A percentile compares a stretch with the other conserved stretches of the same genome.
phyloP scores from a whole-genome alignment of 1,140 invertebrate genomes.

The Paramacrobiotus metropolitanus region DNA sequence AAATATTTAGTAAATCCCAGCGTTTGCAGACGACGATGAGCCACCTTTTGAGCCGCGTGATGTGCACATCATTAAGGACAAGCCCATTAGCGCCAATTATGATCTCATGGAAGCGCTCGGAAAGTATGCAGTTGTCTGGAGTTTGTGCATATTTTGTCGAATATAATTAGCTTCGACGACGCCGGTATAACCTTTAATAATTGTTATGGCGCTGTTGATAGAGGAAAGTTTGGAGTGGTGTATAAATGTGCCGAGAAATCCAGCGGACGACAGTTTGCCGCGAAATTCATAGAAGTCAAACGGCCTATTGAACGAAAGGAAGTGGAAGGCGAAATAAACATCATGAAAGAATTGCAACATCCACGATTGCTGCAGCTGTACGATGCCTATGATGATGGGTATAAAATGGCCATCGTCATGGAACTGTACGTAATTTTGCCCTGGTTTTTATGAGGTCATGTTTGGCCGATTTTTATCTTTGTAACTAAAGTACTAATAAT shows the following conservation, averaged over 20 bases:
- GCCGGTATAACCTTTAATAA: background rate
- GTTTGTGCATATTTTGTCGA: too few relatives aligned
- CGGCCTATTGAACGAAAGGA: conserved; percentile 55
- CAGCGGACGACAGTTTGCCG: conserved; percentile 46
- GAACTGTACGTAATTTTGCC: conserved; percentile 56
- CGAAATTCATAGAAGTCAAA: conserved; percentile 66
- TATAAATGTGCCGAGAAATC: conserved; percentile 40
- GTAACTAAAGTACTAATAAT: too few relatives aligned
- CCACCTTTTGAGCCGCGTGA: background rate
- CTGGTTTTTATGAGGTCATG: conserved; percentile 7
- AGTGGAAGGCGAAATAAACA: conserved; percentile 64
- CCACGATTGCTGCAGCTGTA: conserved; percentile 64
- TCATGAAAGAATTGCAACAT: conserved; percentile 71
- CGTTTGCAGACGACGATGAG: background rate
- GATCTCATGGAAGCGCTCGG: background rate
- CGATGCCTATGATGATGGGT: conserved; percentile 57
- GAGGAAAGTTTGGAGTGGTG: conserved; percentile 33
- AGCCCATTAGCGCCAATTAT: background rate
- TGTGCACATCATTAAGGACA: background rate
- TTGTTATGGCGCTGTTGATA: conserved; percentile 10
- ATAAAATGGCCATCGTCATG: conserved; percentile 69
- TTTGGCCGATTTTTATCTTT: too few relatives aligned
- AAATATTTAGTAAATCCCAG: background rate
- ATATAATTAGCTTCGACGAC: background rate
- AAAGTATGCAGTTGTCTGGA: background rate